Evolutionary conservation across 1,140 invertebrate species (phyloP), one percentile per base, ranked within the genome.

Genomic region (Rhizoglyphus robini): DNA sequence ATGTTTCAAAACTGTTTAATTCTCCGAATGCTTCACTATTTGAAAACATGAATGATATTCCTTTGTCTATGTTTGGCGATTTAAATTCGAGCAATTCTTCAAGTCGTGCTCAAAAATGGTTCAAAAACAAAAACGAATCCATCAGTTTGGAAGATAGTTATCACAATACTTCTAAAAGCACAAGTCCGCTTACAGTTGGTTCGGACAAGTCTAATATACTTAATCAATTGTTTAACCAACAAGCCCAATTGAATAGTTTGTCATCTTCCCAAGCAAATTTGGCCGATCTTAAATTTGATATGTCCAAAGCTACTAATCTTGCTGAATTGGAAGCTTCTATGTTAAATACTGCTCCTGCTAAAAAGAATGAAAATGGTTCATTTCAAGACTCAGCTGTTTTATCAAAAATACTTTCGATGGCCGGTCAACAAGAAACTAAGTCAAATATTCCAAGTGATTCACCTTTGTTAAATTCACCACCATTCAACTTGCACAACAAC

Each of bases 251-350:
- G 18, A 3, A 20, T n/a, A n/a, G 23, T 46, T 1, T n/a, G 2
- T 46, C 41, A 46, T 20, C 23, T 51, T 25, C 18, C 13, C 8
- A 1, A 51, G 13, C 48, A 51, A 51, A 51, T 23, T 3, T 49
- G 15, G n/a, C 27, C 18, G 27, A 34, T 27, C 31, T 29, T 23
- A 2, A 60, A 27, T 1, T 60, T 8, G 2, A 60, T 4, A 29
- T 60, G 29, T 60, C 58, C 11, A 32, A 60, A 46, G 58, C 58
- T 34, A 29, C 27, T 32, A 60, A 32, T 46, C 15, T 60, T 11
- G 27, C 15, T 18, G 58, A 60, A 38, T 46, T 60, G 29, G 58
- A 60, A 27, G 58, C 58, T 15, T 38, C 32, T 1, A 29, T 32
- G 3, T 46, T 32, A 27, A 51, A 51, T 27, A 51, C 2, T n/a